Evolutionary conservation across 2,797 vertebrate species (phyloP), one percentile per base, ranked within the genome.

Genomic region (Uromys caudimaculatus): DNA sequence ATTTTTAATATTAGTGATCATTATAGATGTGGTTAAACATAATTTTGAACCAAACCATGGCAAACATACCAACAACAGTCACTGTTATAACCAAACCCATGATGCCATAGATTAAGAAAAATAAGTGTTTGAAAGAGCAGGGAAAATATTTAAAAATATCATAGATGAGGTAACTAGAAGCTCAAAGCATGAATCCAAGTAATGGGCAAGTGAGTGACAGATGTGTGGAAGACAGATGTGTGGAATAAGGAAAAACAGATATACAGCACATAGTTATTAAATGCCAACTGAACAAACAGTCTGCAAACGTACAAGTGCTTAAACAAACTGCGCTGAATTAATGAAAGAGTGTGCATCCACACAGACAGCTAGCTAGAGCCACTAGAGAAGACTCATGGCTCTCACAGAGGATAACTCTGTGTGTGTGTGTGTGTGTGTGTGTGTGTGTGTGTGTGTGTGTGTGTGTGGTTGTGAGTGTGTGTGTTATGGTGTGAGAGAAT

Each of bases 1-100:
- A 67, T 81, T 93, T 71, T 41, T 77, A 50, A 52, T 29, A 76
- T 60, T 23, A n/a, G n/a, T 38, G 50, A 32, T 89, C 86, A 38
- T 67, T 38, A 83, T 24, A 79, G 21, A 41, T 29, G 6, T 77
- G 29, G 35, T 90, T 87, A 94, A 47, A 58, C 44, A 60, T 38
- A 52, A 58, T 88, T 79, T 73, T 77, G 78, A 92, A 41, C 21
- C 32, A 87, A 93, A 92, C 85, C 60, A 7, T 82, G 50, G 35
- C 47, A 88, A 92, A 83, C 58, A 90, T 62, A 17, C 50, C 38
- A 86, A 92, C 71, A 78, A 47, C 60, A 64, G 52, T 60, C 41
- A n/a, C n/a, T 79, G 16, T n/a, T 95, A 38, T 17, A 50, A 81
- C 60, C 69, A 10, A 76, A 62, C 75, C 87, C 58, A 32, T 79